These are phyloP conservation scores for Noctua pronuba DNA, from an alignment of 2,888 invertebrate genomes.

Conservation along the genomic window DNA sequence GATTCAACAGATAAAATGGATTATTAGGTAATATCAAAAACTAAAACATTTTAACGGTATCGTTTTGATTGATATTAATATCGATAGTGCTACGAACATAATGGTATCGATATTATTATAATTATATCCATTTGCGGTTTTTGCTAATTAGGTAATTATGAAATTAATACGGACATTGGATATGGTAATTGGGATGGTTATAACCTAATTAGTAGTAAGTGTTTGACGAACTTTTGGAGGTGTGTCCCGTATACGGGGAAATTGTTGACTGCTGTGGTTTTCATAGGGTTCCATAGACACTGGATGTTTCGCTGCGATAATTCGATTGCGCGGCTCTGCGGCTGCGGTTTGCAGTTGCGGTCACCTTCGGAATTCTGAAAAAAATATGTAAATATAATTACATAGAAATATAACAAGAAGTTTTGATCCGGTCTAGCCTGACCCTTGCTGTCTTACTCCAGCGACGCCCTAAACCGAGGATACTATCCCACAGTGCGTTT, in stretches of 20 bases:
- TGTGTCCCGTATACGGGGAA: no score
- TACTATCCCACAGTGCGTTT: no score
- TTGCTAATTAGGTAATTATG: constrained; percentile 9
- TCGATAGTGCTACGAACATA: background rate
- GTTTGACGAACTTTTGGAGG: background rate
- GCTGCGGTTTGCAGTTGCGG: background rate
- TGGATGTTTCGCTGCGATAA: background rate
- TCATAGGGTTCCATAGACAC: background rate
- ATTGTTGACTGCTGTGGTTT: background rate
- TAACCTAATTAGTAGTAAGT: background rate
- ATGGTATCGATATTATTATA: background rate
- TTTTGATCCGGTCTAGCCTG: no score
- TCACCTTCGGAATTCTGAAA: background rate
- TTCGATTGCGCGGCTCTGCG: background rate
- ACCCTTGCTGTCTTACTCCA: no score
- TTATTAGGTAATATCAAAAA: background rate
- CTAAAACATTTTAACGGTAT: background rate
- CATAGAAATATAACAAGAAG: no score
- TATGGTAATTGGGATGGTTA: constrained; percentile 18
- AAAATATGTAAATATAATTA: no score
- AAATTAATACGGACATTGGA: background rate
- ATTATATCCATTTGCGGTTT: background rate
- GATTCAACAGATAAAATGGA: background rate
- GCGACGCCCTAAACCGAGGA: no score
- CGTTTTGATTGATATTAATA: background rate